Evolutionary conservation across 1,140 invertebrate species (phyloP), one percentile per base, ranked within the genome.

Genomic region (Homalodisca vitripennis): DNA sequence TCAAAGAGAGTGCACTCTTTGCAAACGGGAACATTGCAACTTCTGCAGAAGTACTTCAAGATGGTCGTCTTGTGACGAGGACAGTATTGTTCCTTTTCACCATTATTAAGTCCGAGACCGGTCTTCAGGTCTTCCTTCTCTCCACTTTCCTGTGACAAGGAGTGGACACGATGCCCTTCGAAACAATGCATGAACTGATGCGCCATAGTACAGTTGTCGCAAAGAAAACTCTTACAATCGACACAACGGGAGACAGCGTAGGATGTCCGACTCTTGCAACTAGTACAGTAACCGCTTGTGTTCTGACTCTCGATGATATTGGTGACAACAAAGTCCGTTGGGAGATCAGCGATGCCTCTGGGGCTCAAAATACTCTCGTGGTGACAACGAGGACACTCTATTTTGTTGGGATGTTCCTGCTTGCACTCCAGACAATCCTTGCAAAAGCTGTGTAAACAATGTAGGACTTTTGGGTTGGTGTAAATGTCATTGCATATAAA

Each of bases 141-240:
- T 41, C 55, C 47, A 13, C 46, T 48, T 71, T 73, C 79, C 53
- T 92, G 90, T 13, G 72, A 29, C 73, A 95, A 83, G 70, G 88
- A 89, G 47, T 91, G 84, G 17, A 98, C 92, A 20, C 93, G 88
- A 81, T 98, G 97, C 32, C 95, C 95, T 79, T 98, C 95, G 82
- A 98, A 98, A 79, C 95, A 98, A 79, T 98, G 94, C 96, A 98
- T 98, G 79, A 93, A 98, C 80, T 98, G 93, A 80, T 99, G 97
- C 48, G 95, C 95, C 88, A 97, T 97, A 74, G 96, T 94, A 86
- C 97, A 99, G 77, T 97, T 97, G 51, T 92, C 87, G 82, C 97
- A 99, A 53, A 99, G 86, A 78, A 93, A 96, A 77, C 97, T 96
- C 72, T 90, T 90, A 82, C 97, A 99, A 79, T 98, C 95, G 77